Conservation (phyloP, 2,888 invertebrate species). For the Pogonocherus hispidulus region DNA sequence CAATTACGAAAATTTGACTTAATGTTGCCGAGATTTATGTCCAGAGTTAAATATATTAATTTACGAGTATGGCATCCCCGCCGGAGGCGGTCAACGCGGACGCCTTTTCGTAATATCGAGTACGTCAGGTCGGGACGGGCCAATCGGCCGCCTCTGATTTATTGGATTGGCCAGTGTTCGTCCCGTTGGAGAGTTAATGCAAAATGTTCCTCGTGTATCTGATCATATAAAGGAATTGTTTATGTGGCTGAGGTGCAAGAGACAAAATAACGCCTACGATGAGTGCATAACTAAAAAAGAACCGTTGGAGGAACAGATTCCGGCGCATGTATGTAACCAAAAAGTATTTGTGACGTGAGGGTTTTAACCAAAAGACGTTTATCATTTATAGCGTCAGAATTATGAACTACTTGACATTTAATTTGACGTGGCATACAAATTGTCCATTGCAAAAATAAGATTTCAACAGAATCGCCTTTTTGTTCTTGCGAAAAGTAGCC, state of each 20-base stretch:
- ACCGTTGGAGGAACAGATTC: too few relatives aligned
- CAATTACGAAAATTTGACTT: conserved; percentile 70
- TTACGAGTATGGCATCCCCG: conserved; percentile 65
- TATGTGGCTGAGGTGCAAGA: not conserved
- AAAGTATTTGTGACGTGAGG: too few relatives aligned
- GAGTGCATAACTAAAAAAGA: too few relatives aligned
- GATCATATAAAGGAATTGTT: not conserved
- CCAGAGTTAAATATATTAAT: conserved; percentile 68
- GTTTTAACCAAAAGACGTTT: too few relatives aligned
- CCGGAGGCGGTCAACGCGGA: conserved; percentile 58
- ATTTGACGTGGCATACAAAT: too few relatives aligned
- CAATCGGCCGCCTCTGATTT: conserved; percentile 49
- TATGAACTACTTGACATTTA: too few relatives aligned
- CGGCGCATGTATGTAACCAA: too few relatives aligned
- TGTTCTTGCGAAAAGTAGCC: too few relatives aligned
- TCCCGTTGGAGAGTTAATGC: conserved; percentile 20
- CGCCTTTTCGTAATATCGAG: conserved; percentile 48
- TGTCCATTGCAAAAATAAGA: too few relatives aligned
- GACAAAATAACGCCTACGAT: not conserved
- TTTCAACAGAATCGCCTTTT: too few relatives aligned
- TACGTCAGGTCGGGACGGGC: conserved; percentile 47
- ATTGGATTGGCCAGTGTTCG: conserved; percentile 31
- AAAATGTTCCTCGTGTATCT: not conserved
- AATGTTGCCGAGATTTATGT: conserved; percentile 68
- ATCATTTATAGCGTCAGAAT: too few relatives aligned